Evolutionary conservation across 2,888 invertebrate genomes (phyloP), one percentile per base, ranked within the genome.

Genomic region (Lepidonotus clava): DNA sequence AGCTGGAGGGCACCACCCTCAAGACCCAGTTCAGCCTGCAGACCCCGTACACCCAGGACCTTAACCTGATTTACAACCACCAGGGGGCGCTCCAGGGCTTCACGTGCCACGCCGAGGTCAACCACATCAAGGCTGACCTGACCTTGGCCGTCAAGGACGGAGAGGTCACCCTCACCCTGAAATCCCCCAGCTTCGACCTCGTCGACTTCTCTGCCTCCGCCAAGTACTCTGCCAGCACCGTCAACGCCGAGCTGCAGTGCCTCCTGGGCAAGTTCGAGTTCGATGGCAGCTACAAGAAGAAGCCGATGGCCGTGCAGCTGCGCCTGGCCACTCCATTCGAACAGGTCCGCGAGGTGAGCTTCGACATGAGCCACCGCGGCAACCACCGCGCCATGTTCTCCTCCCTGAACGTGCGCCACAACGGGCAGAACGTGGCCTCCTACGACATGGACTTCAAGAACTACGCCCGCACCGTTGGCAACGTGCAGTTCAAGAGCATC

Each of bases 381-480:
- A 51, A 51, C 41, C 14, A 34, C 24, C 41, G 51, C 24, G 51
- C 41, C 46, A 14, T 83, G 51, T 41, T 24, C 41, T 46, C 83
- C 24, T 28, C 46, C 2, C 14, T 83, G 41, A 28, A 46, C 32
- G 0, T 83, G 46, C 41, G 46, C n/a, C 46, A 11, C 24, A 83
- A 83, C 28, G 51, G 51, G 18, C 24, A 46, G 32, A 83, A 51
- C 28, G 32, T 46, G n/a, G 41, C 46, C 24, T 1, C 41, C 11
- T 32, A 4, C 24, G 32, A 24, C 21, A 24, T 32, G n/a, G 83
- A 83, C 28, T 83, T 83, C 83, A 83, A 83, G 77, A 77, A 51
- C 86, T 86, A 86, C 36, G 51, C 51, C 38, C 76, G 77, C 34
- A 46, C 67, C 1, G 21, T 53, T 77, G 77, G 41, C n/a, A 77